Conservation (phyloP, 2,888 invertebrate species). For the Sarcophaga caerulescens region DNA sequence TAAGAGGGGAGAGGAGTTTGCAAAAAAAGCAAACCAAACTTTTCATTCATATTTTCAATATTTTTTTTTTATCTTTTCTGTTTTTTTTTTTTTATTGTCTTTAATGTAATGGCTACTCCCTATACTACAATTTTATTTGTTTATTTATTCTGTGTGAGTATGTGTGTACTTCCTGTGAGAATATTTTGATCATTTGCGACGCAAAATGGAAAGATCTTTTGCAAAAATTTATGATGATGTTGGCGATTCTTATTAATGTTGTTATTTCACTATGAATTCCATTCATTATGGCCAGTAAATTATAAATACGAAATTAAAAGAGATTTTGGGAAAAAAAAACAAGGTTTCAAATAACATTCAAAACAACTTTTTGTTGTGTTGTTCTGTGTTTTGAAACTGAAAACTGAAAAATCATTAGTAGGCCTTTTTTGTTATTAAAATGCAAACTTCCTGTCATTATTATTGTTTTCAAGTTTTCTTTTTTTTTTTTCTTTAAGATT, state of each 20-base stretch:
- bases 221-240: not conserved
- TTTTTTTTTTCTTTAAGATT: not conserved
- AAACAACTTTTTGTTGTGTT: not conserved
- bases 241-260: not conserved
- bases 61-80: too few species aligned
- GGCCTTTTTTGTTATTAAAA: conserved; percentile 6
- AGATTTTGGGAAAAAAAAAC: not conserved
- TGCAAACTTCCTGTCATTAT: conserved; percentile 46
- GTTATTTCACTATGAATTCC: not conserved
- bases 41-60: conserved; percentile 15
- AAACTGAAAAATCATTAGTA: conserved; percentile 4
- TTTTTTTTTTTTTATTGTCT: not conserved
- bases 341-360: conserved; percentile 29
- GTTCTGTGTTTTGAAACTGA: not conserved
- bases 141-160: not conserved
- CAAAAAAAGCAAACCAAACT: not conserved
- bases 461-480: not conserved
- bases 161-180: conserved; percentile 59
- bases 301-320: conserved; percentile 15
- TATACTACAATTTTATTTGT: too few species aligned
- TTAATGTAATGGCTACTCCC: too few species aligned
- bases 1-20: not conserved
- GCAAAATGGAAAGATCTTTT: conserved; percentile 30
- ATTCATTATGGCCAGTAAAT: conserved; percentile 24
- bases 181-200: conserved; percentile 41